Percentiles rank a stretch among this genome's conserved stretches.
phyloP scores from a whole-genome alignment of 30 jellyfish, hydroid and myxozoan genomes.

The Hydractinia symbiolongicarpus region DNA sequence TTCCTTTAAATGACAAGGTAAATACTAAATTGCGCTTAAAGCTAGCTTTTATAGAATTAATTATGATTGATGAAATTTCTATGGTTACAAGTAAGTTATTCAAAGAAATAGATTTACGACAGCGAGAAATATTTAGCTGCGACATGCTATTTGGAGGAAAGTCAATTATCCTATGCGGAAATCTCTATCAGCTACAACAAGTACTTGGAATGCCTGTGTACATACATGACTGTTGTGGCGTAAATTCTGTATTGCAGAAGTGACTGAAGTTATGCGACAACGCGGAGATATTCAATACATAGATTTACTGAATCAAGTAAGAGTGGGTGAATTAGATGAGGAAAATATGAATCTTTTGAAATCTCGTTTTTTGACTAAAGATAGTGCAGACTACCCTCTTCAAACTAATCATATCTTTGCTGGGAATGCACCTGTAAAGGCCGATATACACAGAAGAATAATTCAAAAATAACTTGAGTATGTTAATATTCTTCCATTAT shows the following conservation, averaged over 20 bases:
- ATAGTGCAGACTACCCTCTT: slow-evolving; percentile 1
- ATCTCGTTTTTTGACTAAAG: slow-evolving; percentile 14
- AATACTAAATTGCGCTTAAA: background rate
- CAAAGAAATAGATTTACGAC: background rate
- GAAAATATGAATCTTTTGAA: background rate
- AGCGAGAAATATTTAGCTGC: slow-evolving; percentile 4
- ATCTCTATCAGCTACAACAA: slow-evolving; percentile 25
- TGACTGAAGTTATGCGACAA: slow-evolving; percentile 25
- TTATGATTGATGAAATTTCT: slow-evolving; percentile 34
- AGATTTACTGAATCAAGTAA: slow-evolving; percentile 17
- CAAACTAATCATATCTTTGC: slow-evolving; percentile 24
- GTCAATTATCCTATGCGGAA: no score
- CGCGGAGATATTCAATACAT: background rate
- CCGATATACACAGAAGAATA: no score
- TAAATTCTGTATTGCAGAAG: slow-evolving; percentile 21
- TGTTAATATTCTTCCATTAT: no score
- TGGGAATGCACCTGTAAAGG: slow-evolving; percentile 23
- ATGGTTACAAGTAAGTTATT: slow-evolving; percentile 20
- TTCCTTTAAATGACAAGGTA: background rate
- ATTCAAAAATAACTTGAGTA: no score
- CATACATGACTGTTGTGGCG: slow-evolving; percentile 6
- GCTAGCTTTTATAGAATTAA: background rate
- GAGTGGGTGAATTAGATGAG: slow-evolving; percentile 19
- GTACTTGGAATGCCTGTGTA: slow-evolving; percentile 2
- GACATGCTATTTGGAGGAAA: slow-evolving; percentile 23